Conservation (phyloP, 2,797 vertebrate genomes). For the Lagorchestes hirsutus region DNA sequence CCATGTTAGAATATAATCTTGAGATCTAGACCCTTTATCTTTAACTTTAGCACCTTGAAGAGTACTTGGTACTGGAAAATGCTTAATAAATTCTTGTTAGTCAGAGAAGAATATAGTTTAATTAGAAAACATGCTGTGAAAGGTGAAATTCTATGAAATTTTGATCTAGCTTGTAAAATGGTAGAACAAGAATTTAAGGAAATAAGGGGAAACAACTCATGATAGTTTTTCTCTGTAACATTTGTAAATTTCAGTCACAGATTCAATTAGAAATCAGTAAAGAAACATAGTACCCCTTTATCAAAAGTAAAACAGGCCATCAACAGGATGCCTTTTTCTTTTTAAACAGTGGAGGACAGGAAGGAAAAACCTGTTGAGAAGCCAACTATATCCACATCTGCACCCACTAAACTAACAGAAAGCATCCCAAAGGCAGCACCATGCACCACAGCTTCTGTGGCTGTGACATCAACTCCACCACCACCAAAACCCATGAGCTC, state of each 20-base stretch:
- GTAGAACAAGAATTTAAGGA: constrained; percentile 1
- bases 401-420: constrained; percentile 72
- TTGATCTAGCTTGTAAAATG: background rate
- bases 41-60: background rate
- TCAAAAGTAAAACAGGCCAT: constrained; percentile 42
- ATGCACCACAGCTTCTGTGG: background rate
- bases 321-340: constrained; percentile 20
- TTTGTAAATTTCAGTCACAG: constrained; percentile 19
- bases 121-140: background rate
- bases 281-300: constrained; percentile 7
- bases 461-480: constrained; percentile 64
- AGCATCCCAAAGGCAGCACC: constrained; percentile 75
- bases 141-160: background rate
- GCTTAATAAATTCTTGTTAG: background rate
- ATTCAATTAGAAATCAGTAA: background rate
- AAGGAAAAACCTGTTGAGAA: constrained; percentile 88
- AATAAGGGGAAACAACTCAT: background rate
- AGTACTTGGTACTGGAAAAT: too few relatives aligned
- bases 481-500: constrained; percentile 78
- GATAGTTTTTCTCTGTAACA: constrained; percentile 27
- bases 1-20: background rate
- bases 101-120: background rate
- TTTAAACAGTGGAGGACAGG: constrained; percentile 89
- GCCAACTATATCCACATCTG: constrained; percentile 57
- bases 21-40: background rate